Evolutionary conservation across 2,113 vertebrate species (phyloP), one percentile per base, ranked within the genome.

Genomic region (Pluvianellus socialis): DNA sequence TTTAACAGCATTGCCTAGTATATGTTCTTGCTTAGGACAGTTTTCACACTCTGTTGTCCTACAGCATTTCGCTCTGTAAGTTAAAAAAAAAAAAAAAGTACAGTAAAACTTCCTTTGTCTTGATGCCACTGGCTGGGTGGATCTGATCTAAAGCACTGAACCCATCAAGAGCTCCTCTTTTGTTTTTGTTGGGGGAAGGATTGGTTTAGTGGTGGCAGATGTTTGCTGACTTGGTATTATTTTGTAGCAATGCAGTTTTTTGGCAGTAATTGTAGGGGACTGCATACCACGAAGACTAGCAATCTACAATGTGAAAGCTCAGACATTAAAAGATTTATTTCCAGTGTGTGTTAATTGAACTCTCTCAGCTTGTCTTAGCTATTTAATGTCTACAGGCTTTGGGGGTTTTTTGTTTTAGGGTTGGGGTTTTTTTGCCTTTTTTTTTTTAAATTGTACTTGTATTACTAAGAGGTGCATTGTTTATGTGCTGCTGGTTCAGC

Each of bases 371-470:
- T 79, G 19, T n/a, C 9, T 32, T 14, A 79, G 12, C 9, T 9
- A 32, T 83, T 75, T 52, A 30, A 73, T 75, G 24, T 70, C 12
- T 38, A 55, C 14, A 7, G 5, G 44, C 6, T 44, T 49, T 21
- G 7, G 0, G 0, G 15, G n/a, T 23, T 42, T 55, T 71, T 6
- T 4, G 4, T 20, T 70, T 63, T 10, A 26, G 5, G 3, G 5
- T 7, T 38, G 38, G 38, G 38, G 38, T 38, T 38, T 38, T 35
- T 52, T 12, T 42, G 21, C 33, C 21, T 32, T 22, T 19, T 55
- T n/a, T 26, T 45, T 71, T 35, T 32, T 33, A 1, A 55, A 18
- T 27, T 84, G 23, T 33, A 28, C 19, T 45, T 71, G 33, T 23
- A 58, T 67, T 71, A 42, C 20, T 58, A 59, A 45, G 6, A 4